Conservation (phyloP, 1,140 invertebrate species). For the Aphaenogaster rudis region DNA sequence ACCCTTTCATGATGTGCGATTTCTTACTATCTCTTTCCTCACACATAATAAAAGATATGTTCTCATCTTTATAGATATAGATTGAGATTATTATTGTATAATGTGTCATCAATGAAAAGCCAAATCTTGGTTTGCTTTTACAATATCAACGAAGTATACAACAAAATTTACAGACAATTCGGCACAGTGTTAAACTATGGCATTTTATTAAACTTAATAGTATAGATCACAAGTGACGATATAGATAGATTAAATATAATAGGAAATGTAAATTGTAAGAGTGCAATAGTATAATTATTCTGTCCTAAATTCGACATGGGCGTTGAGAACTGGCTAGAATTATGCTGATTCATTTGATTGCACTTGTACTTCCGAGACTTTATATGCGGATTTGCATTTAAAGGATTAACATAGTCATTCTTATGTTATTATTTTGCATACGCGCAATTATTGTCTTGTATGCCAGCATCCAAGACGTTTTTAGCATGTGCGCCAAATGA, state of each 20-base stretch:
- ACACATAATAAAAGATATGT: constrained; percentile 69
- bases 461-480: constrained; percentile 70
- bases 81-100: constrained; percentile 17
- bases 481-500: not conserved
- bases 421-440: not conserved
- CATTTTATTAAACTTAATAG: constrained; percentile 65
- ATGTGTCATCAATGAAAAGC: constrained; percentile 44
- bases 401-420: not conserved
- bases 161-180: constrained; percentile 79
- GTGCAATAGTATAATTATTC: constrained; percentile 59
- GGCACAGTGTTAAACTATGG: constrained; percentile 68
- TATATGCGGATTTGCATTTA: constrained; percentile 38
- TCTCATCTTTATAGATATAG: constrained; percentile 49
- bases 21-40: constrained; percentile 73
- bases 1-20: constrained; percentile 64
- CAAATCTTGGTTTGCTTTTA: constrained; percentile 54
- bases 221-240: constrained; percentile 60
- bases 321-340: constrained; percentile 63
- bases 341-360: constrained; percentile 30
- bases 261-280: constrained; percentile 56
- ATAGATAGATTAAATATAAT: constrained; percentile 35
- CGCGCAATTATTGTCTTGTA: constrained; percentile 43
- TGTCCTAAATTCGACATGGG: constrained; percentile 42
- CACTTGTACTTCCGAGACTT: constrained; percentile 46
- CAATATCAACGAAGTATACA: constrained; percentile 71